Evolutionary conservation across 2,888 invertebrate genomes (phyloP).

Genomic region (Calliopum simillimum): DNA sequence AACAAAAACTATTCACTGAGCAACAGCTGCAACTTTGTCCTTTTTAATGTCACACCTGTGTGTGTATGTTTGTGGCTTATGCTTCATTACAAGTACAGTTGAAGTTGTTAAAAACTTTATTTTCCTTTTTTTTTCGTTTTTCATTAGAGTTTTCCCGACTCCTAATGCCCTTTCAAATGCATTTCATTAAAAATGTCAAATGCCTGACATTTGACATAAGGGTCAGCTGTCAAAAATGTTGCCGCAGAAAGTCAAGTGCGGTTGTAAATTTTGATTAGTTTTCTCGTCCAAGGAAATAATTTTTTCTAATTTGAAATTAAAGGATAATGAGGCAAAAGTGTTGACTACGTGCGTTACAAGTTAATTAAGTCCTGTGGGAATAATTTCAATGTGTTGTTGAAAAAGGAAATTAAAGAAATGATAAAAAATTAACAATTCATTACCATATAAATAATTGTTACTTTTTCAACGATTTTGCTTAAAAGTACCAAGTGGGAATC

Average conservation of each 20-base stretch:
- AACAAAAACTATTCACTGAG: not conserved
- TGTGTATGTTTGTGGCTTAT: no score
- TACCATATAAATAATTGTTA: no score
- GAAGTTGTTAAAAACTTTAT: not conserved
- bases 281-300: constrained; percentile 7
- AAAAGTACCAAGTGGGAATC: no score
- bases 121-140: not conserved
- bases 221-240: constrained; percentile 31
- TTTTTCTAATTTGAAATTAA: constrained; percentile 26
- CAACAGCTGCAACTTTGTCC: no score
- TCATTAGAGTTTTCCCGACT: not conserved
- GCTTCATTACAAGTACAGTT: no score
- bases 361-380: constrained; percentile 34
- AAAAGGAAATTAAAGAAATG: no score
- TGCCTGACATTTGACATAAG: constrained; percentile 25
- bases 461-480: no score
- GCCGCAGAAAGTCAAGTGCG: constrained; percentile 24
- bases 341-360: constrained; percentile 15
- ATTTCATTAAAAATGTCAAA: constrained; percentile 17
- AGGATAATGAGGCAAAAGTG: constrained; percentile 21
- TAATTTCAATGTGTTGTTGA: not conserved
- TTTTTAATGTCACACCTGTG: no score
- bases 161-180: not conserved
- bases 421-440: no score
- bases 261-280: constrained; percentile 25